Percentiles rank a stretch among this genome's conserved stretches.
phyloP scores from a whole-genome alignment of 1,140 invertebrate species.

The Pseudomyrmex sp. region DNA sequence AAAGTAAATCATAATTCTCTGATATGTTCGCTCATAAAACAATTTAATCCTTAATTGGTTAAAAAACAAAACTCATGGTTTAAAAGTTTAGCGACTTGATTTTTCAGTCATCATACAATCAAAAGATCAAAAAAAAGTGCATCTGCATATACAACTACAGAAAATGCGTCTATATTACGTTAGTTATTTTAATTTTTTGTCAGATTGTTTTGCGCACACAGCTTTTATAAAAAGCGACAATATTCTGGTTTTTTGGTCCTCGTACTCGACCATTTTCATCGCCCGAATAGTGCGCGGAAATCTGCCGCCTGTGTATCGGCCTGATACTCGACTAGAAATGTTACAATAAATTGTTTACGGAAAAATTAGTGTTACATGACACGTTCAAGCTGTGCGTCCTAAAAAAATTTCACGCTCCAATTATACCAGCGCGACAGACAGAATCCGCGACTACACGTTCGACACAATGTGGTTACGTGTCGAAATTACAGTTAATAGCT shows the following conservation, averaged over 20 bases:
- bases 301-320: background rate
- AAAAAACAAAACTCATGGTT: background rate
- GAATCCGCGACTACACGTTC: background rate
- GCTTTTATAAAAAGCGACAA: slow-evolving; percentile 6
- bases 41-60: background rate
- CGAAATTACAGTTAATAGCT: slow-evolving; percentile 1
- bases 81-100: background rate
- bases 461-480: slow-evolving; percentile 27
- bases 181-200: slow-evolving; percentile 25
- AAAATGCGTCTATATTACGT: background rate
- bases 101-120: background rate
- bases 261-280: slow-evolving; percentile 33
- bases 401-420: slow-evolving; percentile 57
- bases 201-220: background rate
- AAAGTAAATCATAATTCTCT: background rate
- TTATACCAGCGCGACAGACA: background rate
- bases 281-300: slow-evolving; percentile 15
- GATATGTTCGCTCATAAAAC: background rate
- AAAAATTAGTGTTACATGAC: slow-evolving; percentile 37
- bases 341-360: slow-evolving; percentile 20
- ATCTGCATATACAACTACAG: background rate
- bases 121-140: background rate
- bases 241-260: background rate
- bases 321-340: slow-evolving; percentile 18
- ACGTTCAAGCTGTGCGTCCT: slow-evolving; percentile 10